Base-by-base conservation (phyloP, 2,888 invertebrate species). In the Labia minor region DNA sequence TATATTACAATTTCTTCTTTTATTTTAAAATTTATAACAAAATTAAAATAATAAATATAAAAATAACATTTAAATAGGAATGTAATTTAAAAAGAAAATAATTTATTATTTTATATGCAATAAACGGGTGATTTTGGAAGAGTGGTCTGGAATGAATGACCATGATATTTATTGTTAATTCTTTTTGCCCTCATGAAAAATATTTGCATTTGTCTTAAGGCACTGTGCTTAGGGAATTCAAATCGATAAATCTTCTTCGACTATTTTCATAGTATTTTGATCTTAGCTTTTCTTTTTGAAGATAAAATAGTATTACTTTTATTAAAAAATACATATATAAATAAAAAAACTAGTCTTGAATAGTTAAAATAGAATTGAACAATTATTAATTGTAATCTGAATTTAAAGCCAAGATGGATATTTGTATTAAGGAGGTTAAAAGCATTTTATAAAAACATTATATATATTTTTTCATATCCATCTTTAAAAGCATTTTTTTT, bases 1-100 rank as follows among this genome's bases (percentile, higher is more conserved):
- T n/a, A n/a, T n/a, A n/a, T n/a, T n/a, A n/a, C n/a, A n/a, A 49
- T 49, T 49, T 49, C 49, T 49, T 49, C 49, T 49, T 49, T 49
- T 49, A 49, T 49, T 11, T 49, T n/a, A 49, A 49, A 49, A n/a
- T 49, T 8, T 10, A n/a, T 8, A 6, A 33, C 14, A n/a, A n/a
- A n/a, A n/a, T 49, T 49, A 3, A 49, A n/a, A 49, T 49, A n/a
- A 49, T 49, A 49, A 49, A 49, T n/a, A 49, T 49, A 49, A 49
- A 26, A 26, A 26, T 26, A 26, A 26, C 26, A 26, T 26, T 26
- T 49, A 49, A 49, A 16, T 49, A 49, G 49, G 49, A 49, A 49
- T 49, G 49, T 49, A 16, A 49, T 8, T n/a, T 49, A 8, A 49
- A 49, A 49, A 49, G 49, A 49, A 49, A 14, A 49, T 8, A 14